Base-by-base conservation (phyloP, 1,140 invertebrate genomes). In the Euglossa dilemma region DNA sequence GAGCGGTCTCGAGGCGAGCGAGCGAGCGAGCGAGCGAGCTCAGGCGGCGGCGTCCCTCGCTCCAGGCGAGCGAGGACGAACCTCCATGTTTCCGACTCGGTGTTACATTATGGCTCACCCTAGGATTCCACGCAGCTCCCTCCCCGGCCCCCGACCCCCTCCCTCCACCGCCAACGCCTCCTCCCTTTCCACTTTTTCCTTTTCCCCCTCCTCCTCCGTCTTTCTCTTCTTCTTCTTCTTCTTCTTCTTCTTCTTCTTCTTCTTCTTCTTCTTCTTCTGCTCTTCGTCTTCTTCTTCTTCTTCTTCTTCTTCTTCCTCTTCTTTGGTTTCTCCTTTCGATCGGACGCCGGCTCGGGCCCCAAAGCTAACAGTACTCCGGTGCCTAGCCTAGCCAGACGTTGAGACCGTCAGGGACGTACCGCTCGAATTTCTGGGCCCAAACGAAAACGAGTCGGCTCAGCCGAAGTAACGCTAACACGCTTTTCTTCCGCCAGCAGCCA, bases 351-450 rank as follows among this genome's bases (percentile, higher is more conserved):
- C 75, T 81, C 78, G 61, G 77, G 57, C 59, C 76, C 73, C 79
- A 72, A 89, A 89, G 66, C 73, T 90, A 90, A 90, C 89, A 86
- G 89, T 90, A 90, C 89, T 90, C 76, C 36, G n/a, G 54, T 83
- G 83, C 74, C 83, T 90, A 89, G 85, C 56, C 89, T 84, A 88
- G 86, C 80, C 85, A 77, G 85, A 89, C 83, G 73, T 89, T 90
- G 77, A 87, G 83, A 89, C 83, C 63, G 76, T 87, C 88, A 89
- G 87, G 88, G 76, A 87, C 83, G 88, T 87, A 87, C 59, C 75
- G 85, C 83, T 87, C 72, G 83, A 87, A 87, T 89, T 89, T 85
- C 83, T 67, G 87, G 54, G 75, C 83, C 83, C 78, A 84, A 56
- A 81, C 36, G 80, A 82, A 82, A 82, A 82, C 80, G 80, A 82